Conservation (phyloP, 2,797 vertebrate species). For the Urocyon cinereoargenteus region DNA sequence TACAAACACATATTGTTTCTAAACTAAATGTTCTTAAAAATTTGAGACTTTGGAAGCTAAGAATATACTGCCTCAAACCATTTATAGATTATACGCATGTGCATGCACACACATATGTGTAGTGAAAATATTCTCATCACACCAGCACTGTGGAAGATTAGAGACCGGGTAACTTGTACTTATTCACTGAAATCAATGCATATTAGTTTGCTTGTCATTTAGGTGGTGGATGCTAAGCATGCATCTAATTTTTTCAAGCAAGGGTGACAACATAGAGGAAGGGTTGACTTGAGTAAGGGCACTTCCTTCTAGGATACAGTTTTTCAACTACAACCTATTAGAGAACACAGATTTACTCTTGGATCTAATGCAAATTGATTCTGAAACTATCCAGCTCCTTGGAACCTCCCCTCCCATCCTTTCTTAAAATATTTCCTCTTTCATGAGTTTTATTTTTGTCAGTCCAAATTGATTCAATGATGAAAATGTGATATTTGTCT, state of each 20-base stretch:
- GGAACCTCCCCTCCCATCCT: slow-evolving; percentile 52
- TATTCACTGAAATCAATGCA: slow-evolving; percentile 3
- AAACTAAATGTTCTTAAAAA: slow-evolving; percentile 34
- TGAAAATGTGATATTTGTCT: slow-evolving; percentile 80
- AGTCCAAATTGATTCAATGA: slow-evolving; percentile 80
- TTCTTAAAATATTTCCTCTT: slow-evolving; percentile 82
- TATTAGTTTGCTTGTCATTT: not conserved
- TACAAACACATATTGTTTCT: not conserved
- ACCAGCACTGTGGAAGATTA: not conserved
- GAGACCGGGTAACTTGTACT: not conserved
- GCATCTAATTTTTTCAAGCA: slow-evolving; percentile 37
- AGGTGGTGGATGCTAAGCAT: not conserved
- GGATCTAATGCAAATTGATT: slow-evolving; percentile 63
- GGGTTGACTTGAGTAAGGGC: not conserved
- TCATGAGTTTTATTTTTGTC: slow-evolving; percentile 81
- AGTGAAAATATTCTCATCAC: slow-evolving; percentile 12
- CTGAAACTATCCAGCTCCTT: slow-evolving; percentile 68
- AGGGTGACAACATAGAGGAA: not conserved
- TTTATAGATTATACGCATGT: not conserved
- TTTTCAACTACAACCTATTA: slow-evolving; percentile 66
- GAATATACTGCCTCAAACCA: not conserved
- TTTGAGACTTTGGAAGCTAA: slow-evolving; percentile 11
- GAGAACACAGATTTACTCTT: slow-evolving; percentile 47
- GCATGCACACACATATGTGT: too few species aligned
- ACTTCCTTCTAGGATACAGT: not conserved